These are phyloP conservation scores for Rotaria macrura DNA, from an alignment of 2,888 invertebrate genomes.

Conservation along the genomic window DNA sequence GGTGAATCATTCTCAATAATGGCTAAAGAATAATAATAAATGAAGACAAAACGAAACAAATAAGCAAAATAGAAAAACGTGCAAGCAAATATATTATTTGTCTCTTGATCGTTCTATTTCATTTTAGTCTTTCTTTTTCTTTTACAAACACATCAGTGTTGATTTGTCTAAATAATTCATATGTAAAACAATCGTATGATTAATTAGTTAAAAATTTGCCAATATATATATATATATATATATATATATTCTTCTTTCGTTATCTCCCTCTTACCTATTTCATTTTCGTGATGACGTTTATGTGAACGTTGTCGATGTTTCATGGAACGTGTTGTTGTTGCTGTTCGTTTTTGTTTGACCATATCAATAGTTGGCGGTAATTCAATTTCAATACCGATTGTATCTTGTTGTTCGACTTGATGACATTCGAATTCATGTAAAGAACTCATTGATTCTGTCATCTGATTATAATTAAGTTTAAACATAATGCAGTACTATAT, in stretches of 20 bases:
- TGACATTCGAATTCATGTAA: background rate
- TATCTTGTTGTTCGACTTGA: background rate
- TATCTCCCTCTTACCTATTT: background rate
- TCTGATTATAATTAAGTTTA: background rate
- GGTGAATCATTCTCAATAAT: background rate
- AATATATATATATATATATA: too few relatives aligned
- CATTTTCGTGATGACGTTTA: background rate
- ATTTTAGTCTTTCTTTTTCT: background rate
- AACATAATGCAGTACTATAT: too few relatives aligned
- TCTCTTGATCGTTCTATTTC: background rate
- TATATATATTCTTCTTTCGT: too few relatives aligned
- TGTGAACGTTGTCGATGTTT: background rate
- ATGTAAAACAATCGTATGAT: background rate
- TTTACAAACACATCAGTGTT: background rate
- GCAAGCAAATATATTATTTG: too few relatives aligned
- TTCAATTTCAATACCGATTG: background rate
- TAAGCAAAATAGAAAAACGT: too few relatives aligned
- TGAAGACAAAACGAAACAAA: background rate
- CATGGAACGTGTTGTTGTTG: background rate
- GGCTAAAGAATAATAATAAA: background rate
- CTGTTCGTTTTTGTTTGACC: slow-evolving; percentile 4
- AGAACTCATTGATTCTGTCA: slow-evolving; percentile 13
- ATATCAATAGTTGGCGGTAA: slow-evolving; percentile 3
- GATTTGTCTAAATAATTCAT: background rate
- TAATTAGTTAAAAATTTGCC: too few relatives aligned